phyloP scores from a whole-genome alignment of 2,888 invertebrate species.

The Tenthredo notha region DNA sequence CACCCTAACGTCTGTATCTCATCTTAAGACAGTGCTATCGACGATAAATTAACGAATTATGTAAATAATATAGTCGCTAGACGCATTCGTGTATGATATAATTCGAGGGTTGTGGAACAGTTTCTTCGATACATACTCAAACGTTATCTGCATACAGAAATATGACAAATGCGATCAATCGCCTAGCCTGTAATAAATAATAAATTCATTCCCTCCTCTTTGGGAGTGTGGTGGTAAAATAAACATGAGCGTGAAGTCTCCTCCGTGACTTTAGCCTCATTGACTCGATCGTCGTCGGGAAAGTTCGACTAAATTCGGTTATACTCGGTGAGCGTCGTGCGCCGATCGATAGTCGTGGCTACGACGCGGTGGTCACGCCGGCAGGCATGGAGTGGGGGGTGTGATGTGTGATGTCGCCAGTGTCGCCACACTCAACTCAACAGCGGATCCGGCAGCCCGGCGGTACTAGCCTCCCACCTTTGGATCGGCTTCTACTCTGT shows the following conservation, averaged over 20 bases:
- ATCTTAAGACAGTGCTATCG: background rate
- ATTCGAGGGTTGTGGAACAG: background rate
- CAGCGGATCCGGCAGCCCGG: conserved; percentile 31
- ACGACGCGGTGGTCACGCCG: background rate
- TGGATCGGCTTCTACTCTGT: background rate
- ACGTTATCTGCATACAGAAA: too few species aligned
- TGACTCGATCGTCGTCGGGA: background rate
- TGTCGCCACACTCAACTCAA: conserved; percentile 25
- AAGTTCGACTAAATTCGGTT: background rate
- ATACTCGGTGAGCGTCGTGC: background rate
- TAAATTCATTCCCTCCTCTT: background rate
- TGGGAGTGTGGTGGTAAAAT: background rate
- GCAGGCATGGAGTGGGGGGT: background rate
- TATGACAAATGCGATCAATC: background rate
- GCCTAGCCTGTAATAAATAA: conserved; percentile 3
- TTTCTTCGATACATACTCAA: too few species aligned
- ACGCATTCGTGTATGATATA: background rate
- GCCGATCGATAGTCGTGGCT: conserved; percentile 16
- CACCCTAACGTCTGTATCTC: background rate
- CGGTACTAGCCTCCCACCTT: conserved; percentile 37
- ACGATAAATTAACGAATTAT: background rate
- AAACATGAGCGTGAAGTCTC: background rate
- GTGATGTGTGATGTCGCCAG: conserved; percentile 4
- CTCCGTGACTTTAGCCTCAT: background rate
- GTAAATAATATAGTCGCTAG: background rate